phyloP scores from a whole-genome alignment of 2,113 vertebrate species.

The Piliocolobus tephrosceles region DNA sequence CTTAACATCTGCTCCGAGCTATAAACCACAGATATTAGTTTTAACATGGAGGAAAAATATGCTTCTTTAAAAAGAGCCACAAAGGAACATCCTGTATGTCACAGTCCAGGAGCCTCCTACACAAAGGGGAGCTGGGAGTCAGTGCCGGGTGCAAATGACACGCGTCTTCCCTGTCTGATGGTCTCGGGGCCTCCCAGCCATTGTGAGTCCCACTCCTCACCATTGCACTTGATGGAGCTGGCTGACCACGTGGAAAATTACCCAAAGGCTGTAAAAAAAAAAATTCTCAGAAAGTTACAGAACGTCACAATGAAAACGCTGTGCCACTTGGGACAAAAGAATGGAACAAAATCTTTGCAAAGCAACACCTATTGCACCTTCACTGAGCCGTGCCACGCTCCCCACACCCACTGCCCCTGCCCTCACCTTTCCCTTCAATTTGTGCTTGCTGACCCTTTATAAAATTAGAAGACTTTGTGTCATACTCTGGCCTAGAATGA shows the following conservation, averaged over 20 bases:
- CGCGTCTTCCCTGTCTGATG: no score
- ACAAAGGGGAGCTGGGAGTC: not conserved
- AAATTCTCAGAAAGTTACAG: conserved; percentile 29
- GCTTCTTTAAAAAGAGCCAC: not conserved
- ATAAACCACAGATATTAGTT: not conserved
- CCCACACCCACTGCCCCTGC: not conserved
- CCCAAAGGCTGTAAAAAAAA: not conserved
- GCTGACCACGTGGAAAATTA: conserved; percentile 3
- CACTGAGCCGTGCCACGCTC: not conserved
- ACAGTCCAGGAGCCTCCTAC: not conserved
- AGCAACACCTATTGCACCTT: not conserved
- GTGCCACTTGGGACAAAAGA: not conserved
- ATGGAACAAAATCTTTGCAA: not conserved
- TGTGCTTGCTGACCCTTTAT: not conserved
- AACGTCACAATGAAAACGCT: not conserved
- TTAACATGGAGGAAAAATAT: not conserved
- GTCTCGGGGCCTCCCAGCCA: not conserved
- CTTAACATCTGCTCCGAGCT: conserved; percentile 29
- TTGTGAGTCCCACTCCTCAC: not conserved
- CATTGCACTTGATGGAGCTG: not conserved
- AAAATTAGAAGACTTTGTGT: not conserved
- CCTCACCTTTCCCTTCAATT: not conserved
- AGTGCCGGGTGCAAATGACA: not conserved
- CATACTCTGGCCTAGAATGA: not conserved
- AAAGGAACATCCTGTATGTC: not conserved